Conservation (phyloP, 2,797 vertebrate genomes). For the Microctenopoma stevenorrisi region DNA sequence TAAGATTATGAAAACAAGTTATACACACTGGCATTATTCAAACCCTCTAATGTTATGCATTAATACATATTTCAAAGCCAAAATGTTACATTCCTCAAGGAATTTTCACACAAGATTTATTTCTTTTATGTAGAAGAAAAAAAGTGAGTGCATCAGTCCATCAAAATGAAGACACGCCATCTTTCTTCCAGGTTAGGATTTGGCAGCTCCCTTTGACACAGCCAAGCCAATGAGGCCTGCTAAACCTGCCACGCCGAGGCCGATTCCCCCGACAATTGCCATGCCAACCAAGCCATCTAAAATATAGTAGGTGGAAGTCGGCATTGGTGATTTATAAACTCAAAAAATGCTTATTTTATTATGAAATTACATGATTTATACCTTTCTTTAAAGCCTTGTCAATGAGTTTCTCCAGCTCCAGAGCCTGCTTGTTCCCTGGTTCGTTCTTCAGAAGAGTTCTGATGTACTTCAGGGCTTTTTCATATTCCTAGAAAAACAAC, state of each 20-base stretch:
- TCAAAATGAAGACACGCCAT: slow-evolving; percentile 13
- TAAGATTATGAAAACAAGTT: slow-evolving; percentile 34
- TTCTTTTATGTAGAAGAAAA: slow-evolving; percentile 25
- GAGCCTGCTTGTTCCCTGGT: slow-evolving; percentile 90
- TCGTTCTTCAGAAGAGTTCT: slow-evolving; percentile 88
- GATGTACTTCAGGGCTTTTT: slow-evolving; percentile 90
- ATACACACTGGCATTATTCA: slow-evolving; percentile 29
- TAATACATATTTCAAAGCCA: slow-evolving; percentile 29
- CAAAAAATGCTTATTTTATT: neutral
- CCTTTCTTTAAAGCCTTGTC: slow-evolving; percentile 92
- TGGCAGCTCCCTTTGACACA: slow-evolving; percentile 88
- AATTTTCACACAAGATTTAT: slow-evolving; percentile 21
- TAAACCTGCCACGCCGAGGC: slow-evolving; percentile 88
- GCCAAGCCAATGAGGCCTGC: slow-evolving; percentile 92
- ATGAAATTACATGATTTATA: slow-evolving; percentile 43
- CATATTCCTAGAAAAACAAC: slow-evolving; percentile 86
- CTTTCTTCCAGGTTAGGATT: slow-evolving; percentile 80
- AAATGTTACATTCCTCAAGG: slow-evolving; percentile 21
- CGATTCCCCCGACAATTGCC: slow-evolving; percentile 93
- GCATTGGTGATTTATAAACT: neutral
- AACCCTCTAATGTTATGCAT: slow-evolving; percentile 21
- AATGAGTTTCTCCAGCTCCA: slow-evolving; percentile 90
- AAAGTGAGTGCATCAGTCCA: slow-evolving; percentile 56
- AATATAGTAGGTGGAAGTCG: slow-evolving; percentile 25
- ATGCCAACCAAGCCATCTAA: slow-evolving; percentile 94